Evolutionary conservation across 2,797 vertebrate genomes (phyloP).

Genomic region (Gallinago solitaria): DNA sequence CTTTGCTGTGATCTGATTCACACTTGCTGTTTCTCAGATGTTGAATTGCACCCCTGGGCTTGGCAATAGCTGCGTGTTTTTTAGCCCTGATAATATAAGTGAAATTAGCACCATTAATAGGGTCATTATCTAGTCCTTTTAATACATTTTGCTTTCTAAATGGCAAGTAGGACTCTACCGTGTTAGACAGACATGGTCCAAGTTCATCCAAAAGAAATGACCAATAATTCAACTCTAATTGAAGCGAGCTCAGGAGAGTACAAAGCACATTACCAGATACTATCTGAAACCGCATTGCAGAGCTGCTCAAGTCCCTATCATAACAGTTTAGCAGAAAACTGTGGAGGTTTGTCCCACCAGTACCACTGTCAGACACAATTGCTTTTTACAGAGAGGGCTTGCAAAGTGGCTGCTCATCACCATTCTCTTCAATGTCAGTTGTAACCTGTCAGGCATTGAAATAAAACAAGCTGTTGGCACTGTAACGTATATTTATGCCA

Average conservation of each 20-base stretch:
- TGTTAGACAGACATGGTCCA: background rate
- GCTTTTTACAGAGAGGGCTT: conserved; percentile 36
- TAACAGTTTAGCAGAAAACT: conserved; percentile 53
- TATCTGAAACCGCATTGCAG: conserved; percentile 49
- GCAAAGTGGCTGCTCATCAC: conserved; percentile 61
- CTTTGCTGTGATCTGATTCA: background rate
- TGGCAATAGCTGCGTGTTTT: background rate
- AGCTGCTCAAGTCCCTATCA: conserved; percentile 22
- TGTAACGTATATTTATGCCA: background rate
- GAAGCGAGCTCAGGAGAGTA: background rate
- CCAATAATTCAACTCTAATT: background rate
- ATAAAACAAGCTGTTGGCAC: background rate
- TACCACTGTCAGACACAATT: conserved; percentile 14
- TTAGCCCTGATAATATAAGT: background rate
- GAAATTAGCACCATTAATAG: background rate
- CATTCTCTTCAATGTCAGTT: conserved; percentile 53
- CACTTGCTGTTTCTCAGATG: background rate
- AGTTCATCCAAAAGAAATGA: background rate
- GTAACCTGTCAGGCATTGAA: conserved; percentile 56
- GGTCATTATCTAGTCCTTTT: background rate
- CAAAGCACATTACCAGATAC: background rate
- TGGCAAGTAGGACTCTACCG: background rate
- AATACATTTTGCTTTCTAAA: background rate
- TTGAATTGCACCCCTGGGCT: background rate
- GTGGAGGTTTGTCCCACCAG: conserved; percentile 53